Base-by-base conservation (phyloP, 2,113 vertebrate species). In the Salvelinus alpinus region DNA sequence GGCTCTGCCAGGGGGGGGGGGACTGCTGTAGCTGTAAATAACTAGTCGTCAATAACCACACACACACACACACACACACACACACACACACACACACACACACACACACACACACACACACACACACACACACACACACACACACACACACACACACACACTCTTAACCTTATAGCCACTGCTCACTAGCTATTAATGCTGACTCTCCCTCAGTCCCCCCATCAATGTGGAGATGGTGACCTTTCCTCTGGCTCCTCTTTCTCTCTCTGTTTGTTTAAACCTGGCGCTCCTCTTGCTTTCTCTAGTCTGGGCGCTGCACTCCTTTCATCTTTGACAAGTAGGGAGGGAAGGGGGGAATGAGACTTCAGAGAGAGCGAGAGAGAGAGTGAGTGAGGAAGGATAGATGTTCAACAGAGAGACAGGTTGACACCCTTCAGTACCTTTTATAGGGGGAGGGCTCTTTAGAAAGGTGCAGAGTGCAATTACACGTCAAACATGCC, bases 251-350 rank as follows among this genome's bases (percentile, higher is more conserved):
- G 18, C 54, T 57, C 54, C 54, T 57, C 54, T 57, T 7, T 13
- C 51, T 24, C 48, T 38, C 65, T 77, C 14, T 64, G 9, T 57
- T 64, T 74, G 72, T 48, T 67, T 77, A 72, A 44, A 71, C 24
- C 54, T 44, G 20, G 24, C 73, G 22, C 51, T 24, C 57, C 70
- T 44, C 38, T 57, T 57, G 44, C n/a, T 73, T 48, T 47, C 77
- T 64, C 24, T 70, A 62, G 69, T 57, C 66, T 64, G 47, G 66
- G 54, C 4, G 54, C 54, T 57, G 6, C 18, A 51, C 60, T 71
- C 71, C 47, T 82, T 80, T 81, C 25, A 65, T 76, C 68, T 69
- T 4, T 57, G 72, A 77, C 78, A 64, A 57, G 54, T 4, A 57
- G 6, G 59, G n/a, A 24, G 59, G n/a, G 59, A 62, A 16, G n/a